Evolutionary conservation across 2,797 vertebrate genomes (phyloP), one percentile per base, ranked within the genome.

Genomic region (Cynopterus sphinx): DNA sequence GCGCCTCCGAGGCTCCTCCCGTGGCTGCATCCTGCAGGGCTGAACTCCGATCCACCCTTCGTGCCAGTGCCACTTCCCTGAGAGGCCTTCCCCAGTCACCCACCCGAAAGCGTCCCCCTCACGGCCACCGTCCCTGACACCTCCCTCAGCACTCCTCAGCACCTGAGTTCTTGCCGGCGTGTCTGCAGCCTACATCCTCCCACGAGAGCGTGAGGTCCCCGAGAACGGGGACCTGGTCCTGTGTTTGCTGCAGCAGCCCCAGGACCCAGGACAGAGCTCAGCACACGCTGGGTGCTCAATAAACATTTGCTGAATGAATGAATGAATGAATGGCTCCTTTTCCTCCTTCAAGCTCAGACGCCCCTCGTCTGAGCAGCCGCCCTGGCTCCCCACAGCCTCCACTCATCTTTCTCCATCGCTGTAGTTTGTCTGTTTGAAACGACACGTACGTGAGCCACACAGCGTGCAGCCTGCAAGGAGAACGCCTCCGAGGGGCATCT

Each of bases 221-320:
- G 77, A 63, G 5, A 73, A 21, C 41, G 15, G 55, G 39, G 24
- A 13, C 39, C 39, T 15, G 12, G 19, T 9, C 7, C 16, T 33
- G 83, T 21, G 1, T 28, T 43, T 0, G 0, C 55, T 1, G 31
- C 8, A 0, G 65, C 3, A 9, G 9, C 63, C 77, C 73, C 24
- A 59, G 71, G 39, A 12, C 43, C 9, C 19, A 36, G 53, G 75
- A 41, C 59, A 53, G 71, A n/a, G 13, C 68, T 78, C 0, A 0
- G 85, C 67, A 68, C 41, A 33, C 33, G 41, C 81, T 21, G 85
- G 82, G 78, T 74, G 43, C 41, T 59, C 89, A 97, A 95, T 97
- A 97, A 96, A 96, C 16, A 31, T 67, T n/a, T 39, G 11, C 12
- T 86, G 46, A 71, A 39, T 33, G 57, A 57, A 81, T 36, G 46